These are phyloP conservation scores for Notocelia uddmanniana DNA, from an alignment of 2,888 invertebrate genomes.

Conservation along the genomic window DNA sequence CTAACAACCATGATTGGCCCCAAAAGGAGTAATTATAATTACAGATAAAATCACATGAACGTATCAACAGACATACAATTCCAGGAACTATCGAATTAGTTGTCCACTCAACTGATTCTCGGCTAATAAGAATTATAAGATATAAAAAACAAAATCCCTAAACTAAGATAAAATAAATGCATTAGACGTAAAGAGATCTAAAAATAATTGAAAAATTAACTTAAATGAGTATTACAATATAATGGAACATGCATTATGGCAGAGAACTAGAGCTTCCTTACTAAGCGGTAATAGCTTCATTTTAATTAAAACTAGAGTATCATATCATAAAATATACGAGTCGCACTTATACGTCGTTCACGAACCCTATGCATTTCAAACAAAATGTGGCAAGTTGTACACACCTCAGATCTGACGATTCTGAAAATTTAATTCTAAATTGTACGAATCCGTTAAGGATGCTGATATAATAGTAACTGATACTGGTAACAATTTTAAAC, in stretches of 20 bases:
- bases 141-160: conserved; percentile 61
- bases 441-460: conserved; percentile 47
- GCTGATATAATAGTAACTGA: conserved; percentile 72
- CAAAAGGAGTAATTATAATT: conserved; percentile 56
- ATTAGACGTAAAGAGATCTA: conserved; percentile 85
- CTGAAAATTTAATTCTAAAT: conserved; percentile 55
- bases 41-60: conserved; percentile 62
- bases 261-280: conserved; percentile 84
- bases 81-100: conserved; percentile 44
- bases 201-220: conserved; percentile 82
- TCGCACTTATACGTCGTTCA: conserved; percentile 54
- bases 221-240: conserved; percentile 84
- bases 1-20: conserved; percentile 68
- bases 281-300: conserved; percentile 84
- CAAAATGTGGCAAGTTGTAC: conserved; percentile 43
- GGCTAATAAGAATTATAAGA: conserved; percentile 53
- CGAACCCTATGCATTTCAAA: conserved; percentile 37
- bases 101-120: conserved; percentile 63
- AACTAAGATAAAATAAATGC: conserved; percentile 79
- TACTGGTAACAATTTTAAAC: conserved; percentile 80
- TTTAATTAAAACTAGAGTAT: conserved; percentile 74
- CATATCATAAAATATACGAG: conserved; percentile 54
- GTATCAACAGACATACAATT: conserved; percentile 71
- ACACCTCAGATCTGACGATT: conserved; percentile 39
- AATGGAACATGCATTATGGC: conserved; percentile 87